These are phyloP conservation scores for Platysteira castanea DNA, from an alignment of 2,113 vertebrate genomes.

Conservation along the genomic window DNA sequence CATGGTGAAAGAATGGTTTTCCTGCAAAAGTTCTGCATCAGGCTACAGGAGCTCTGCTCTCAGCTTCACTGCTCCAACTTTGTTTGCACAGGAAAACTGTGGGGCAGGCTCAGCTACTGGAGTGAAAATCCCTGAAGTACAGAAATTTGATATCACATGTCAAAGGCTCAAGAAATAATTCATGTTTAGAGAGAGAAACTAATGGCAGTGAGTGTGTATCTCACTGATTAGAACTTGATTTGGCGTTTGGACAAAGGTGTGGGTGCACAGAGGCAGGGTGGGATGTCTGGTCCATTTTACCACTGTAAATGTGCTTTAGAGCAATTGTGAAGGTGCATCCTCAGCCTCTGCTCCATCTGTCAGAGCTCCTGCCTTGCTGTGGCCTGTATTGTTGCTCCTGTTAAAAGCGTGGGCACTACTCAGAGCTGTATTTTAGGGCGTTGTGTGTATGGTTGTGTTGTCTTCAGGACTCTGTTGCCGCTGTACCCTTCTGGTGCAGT, in stretches of 20 bases:
- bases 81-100: neutral
- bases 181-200: neutral
- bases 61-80: neutral
- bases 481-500: neutral
- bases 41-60: neutral
- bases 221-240: neutral
- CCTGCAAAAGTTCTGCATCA: neutral
- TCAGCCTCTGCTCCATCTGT: neutral
- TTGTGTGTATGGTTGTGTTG: neutral
- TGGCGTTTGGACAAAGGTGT: rapidly evolving
- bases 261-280: neutral
- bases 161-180: neutral
- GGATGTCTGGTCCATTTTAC: neutral
- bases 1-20: neutral
- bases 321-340: neutral
- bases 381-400: neutral
- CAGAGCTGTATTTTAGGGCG: neutral
- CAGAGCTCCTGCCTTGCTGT: neutral
- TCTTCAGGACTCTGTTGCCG: neutral
- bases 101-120: neutral
- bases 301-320: neutral
- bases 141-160: neutral
- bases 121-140: neutral
- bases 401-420: rapidly evolving
- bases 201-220: neutral